Evolutionary conservation across 2,888 invertebrate species (phyloP), one percentile per base, ranked within the genome.

Genomic region (Choristoneura rosaceana): DNA sequence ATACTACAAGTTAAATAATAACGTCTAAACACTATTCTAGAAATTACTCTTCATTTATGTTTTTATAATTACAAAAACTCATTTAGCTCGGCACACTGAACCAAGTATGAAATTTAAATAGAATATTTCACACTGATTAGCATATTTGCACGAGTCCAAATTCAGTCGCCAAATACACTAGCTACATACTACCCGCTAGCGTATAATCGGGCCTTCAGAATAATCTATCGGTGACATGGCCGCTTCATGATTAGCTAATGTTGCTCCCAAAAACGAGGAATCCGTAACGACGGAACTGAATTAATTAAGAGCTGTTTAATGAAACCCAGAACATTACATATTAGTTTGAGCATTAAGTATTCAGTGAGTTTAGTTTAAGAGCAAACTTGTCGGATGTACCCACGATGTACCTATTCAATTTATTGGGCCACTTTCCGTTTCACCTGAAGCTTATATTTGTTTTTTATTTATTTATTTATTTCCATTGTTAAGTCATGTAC

Each of bases 281-380:
- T 43, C 52, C 5, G 41, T 17, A 25, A 43, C 41, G n/a, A 55
- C 55, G 55, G 17, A 17, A 12, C 55, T 55, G 43, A 33, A 50
- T 61, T 50, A 50, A 68, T 60, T 41, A 14, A 45, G 15, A 33
- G 50, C 45, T 69, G 50, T 55, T 62, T 69, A 69, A 69, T 69
- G 52, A 52, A 69, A 55, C 69, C 52, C 43, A 43, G 60, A 41
- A 25, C 50, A 15, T 61, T 38, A 68, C 61, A 25, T 60, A 38
- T 17, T 61, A 61, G 38, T 50, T 41, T 69, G 50, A 25, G 60
- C n/a, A 45, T 47, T 15, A 61, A 38, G 17, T 52, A 69, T 41
- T 41, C 47, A 68, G 34, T 34, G 34, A 50, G 34, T 41, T 41
- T 61, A 55, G 55, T 55, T 25, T 55, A 55, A 50, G 25, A 2